Evolutionary conservation across 2,888 invertebrate genomes (phyloP).

Genomic region (Oxytorus armatus): DNA sequence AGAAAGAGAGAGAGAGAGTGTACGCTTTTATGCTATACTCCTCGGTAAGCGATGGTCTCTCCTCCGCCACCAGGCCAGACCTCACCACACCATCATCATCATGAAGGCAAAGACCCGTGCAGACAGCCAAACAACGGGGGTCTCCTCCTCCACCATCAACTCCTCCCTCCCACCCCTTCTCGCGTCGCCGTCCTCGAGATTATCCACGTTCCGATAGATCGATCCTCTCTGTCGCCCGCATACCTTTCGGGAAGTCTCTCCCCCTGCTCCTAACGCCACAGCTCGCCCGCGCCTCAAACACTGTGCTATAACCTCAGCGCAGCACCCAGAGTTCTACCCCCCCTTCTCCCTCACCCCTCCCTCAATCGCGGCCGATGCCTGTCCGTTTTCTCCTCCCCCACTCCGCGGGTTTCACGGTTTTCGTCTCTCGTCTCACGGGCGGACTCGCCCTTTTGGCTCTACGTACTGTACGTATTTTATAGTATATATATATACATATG

Average conservation of each 20-base stretch:
- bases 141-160: slow-evolving; percentile 68
- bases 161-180: slow-evolving; percentile 5
- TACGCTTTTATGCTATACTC: slow-evolving; percentile 34
- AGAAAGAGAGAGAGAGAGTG: too few species aligned
- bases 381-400: slow-evolving; percentile 48
- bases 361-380: slow-evolving; percentile 62
- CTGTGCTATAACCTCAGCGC: slow-evolving; percentile 43
- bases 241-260: slow-evolving; percentile 73
- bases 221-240: slow-evolving; percentile 81
- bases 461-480: slow-evolving; percentile 15
- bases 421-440: slow-evolving; percentile 54
- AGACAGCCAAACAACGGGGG: slow-evolving; percentile 77
- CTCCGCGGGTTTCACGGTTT: slow-evolving; percentile 50
- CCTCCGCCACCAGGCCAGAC: slow-evolving; percentile 33
- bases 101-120: slow-evolving; percentile 74
- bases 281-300: slow-evolving; percentile 57
- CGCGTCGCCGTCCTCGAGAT: slow-evolving; percentile 68
- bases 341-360: too few species aligned
- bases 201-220: slow-evolving; percentile 80
- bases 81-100: slow-evolving; percentile 63
- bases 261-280: slow-evolving; percentile 15
- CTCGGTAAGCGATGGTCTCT: slow-evolving; percentile 56
- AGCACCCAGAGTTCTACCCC: too few species aligned
- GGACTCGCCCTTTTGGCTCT: slow-evolving; percentile 54
- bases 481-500: background rate